These are phyloP conservation scores for Linyphia triangularis DNA, from an alignment of 2,888 invertebrate species.

Conservation along the genomic window DNA sequence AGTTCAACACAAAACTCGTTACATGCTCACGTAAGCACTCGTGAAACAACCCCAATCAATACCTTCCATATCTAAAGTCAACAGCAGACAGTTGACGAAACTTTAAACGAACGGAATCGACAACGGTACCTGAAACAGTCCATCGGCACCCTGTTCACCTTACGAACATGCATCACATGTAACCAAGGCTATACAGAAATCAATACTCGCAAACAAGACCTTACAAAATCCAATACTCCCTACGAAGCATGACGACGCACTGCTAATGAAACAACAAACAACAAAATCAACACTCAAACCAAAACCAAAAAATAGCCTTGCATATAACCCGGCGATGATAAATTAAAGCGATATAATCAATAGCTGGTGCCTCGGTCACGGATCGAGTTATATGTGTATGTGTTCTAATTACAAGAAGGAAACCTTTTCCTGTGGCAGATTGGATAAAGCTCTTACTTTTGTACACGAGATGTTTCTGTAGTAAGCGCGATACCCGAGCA, in stretches of 20 bases:
- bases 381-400: too few relatives aligned
- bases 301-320: too few relatives aligned
- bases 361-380: neutral
- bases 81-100: too few relatives aligned
- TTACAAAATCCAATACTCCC: conserved; percentile 20
- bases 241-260: neutral
- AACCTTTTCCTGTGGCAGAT: too few relatives aligned
- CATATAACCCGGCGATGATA: conserved; percentile 12
- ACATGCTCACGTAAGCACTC: too few relatives aligned
- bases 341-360: conserved; percentile 39
- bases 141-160: neutral
- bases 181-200: conserved; percentile 13
- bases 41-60: too few relatives aligned
- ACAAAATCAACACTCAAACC: neutral
- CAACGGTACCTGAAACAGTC: neutral
- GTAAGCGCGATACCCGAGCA: too few relatives aligned
- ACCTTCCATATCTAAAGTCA: too few relatives aligned
- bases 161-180: neutral
- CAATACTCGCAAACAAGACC: conserved; percentile 15
- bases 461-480: too few relatives aligned
- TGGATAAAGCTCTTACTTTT: too few relatives aligned
- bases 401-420: too few relatives aligned
- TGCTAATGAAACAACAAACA: neutral
- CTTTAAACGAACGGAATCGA: neutral
- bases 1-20: too few relatives aligned